These are phyloP conservation scores for Malurus leucopterus DNA, from an alignment of 2,797 vertebrate genomes.

Conservation along the genomic window DNA sequence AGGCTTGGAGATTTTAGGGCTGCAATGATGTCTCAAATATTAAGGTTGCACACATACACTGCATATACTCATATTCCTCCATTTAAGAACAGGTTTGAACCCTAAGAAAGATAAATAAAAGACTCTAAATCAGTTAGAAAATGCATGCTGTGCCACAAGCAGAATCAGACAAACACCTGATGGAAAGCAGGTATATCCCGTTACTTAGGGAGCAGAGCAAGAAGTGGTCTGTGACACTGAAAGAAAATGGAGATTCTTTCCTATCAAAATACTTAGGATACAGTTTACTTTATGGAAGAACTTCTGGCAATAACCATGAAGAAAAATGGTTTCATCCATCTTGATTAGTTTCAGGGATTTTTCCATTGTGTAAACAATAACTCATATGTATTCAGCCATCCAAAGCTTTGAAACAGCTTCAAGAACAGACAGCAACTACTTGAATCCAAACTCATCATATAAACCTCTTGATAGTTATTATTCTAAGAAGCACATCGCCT, in stretches of 20 bases:
- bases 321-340: not conserved
- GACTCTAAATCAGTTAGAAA: not conserved
- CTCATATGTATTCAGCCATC: not conserved
- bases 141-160: not conserved
- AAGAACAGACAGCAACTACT: not conserved
- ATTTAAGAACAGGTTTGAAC: not conserved
- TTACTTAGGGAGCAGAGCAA: not conserved
- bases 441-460: not conserved
- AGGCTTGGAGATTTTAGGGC: not conserved
- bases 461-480: conserved; percentile 16
- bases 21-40: not conserved
- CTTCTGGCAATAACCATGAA: not conserved
- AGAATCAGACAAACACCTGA: not conserved
- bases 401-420: not conserved
- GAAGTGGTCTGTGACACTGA: not conserved
- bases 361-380: not conserved
- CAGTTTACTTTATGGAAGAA: not conserved
- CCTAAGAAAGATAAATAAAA: not conserved
- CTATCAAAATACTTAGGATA: not conserved
- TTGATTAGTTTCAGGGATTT: not conserved
- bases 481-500: conserved; percentile 6
- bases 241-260: not conserved
- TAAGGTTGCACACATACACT: not conserved
- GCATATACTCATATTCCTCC: not conserved
- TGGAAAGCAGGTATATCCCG: not conserved